A percentile compares a stretch with the other conserved stretches of the same genome.
Evolutionary conservation across 53 echinoderm and acorn worm genomes (phyloP).

Genomic region (Pentamera pediparva): DNA sequence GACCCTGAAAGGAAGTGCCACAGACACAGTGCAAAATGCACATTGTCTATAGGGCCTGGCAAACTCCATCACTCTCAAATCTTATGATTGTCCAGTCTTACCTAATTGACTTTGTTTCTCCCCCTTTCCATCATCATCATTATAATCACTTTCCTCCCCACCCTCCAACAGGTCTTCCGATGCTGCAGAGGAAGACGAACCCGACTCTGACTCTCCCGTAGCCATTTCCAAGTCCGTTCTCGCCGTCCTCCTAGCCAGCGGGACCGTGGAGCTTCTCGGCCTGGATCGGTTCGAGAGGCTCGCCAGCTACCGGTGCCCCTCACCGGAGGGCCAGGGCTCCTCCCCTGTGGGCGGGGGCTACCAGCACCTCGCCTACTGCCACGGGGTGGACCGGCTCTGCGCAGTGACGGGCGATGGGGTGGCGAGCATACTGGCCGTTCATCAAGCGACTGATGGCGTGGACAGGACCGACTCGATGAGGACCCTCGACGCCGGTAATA

Average conservation of each 20-base stretch:
- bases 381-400: slow-evolving; percentile 89
- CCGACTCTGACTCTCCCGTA: slow-evolving; percentile 39
- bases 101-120: no score
- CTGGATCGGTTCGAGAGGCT: slow-evolving; percentile 54
- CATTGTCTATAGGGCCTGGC: no score
- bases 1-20: no score
- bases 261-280: slow-evolving; percentile 61
- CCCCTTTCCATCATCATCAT: no score
- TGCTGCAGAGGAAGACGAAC: slow-evolving; percentile 44
- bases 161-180: slow-evolving; percentile 23
- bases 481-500: neutral
- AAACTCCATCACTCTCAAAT: no score
- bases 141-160: no score
- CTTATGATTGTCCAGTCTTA: no score
- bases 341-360: slow-evolving; percentile 23
- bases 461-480: slow-evolving; percentile 16
- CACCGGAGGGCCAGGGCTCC: neutral
- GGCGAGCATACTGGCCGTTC: slow-evolving; percentile 63
- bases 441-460: neutral
- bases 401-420: slow-evolving; percentile 68
- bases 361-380: slow-evolving; percentile 71
- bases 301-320: slow-evolving; percentile 8
- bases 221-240: slow-evolving; percentile 26
- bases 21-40: no score
- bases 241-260: slow-evolving; percentile 63